phyloP scores from a whole-genome alignment of 2,797 vertebrate genomes.

The Anolis apletophallus region DNA sequence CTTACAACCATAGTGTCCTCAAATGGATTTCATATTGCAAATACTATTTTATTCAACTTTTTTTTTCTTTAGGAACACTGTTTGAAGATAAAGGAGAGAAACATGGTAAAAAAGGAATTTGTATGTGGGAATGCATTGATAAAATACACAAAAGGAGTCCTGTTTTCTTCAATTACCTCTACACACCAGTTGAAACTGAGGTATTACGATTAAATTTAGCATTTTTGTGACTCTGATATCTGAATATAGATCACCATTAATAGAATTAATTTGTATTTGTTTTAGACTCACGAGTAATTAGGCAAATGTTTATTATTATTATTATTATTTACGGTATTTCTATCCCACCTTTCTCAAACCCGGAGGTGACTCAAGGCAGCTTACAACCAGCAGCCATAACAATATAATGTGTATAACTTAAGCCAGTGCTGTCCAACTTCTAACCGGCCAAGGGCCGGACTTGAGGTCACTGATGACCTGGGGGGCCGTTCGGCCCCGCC shows the following conservation, averaged over 20 bases:
- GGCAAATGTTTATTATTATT: not conserved
- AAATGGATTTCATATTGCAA: not conserved
- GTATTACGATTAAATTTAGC: constrained; percentile 72
- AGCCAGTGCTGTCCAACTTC: no score
- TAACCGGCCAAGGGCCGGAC: no score
- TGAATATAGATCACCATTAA: constrained; percentile 18
- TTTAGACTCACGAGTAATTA: constrained; percentile 17
- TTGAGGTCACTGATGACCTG: no score
- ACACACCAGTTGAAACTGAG: constrained; percentile 86
- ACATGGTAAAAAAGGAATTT: constrained; percentile 91
- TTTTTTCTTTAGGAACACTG: constrained; percentile 85
- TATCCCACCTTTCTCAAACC: no score
- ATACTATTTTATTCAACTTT: not conserved
- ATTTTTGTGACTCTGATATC: constrained; percentile 47
- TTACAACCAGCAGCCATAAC: no score
- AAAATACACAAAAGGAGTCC: constrained; percentile 92
- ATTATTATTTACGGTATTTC: no score
- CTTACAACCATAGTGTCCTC: not conserved
- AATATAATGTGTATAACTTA: no score
- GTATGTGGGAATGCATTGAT: constrained; percentile 96
- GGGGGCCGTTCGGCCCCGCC: no score
- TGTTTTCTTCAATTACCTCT: constrained; percentile 97
- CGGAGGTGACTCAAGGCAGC: no score
- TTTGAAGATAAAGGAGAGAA: constrained; percentile 98
- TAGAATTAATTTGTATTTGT: constrained; percentile 25